Base-by-base conservation (phyloP, 2,888 invertebrate genomes). In the Hypomecis punctinalis region DNA sequence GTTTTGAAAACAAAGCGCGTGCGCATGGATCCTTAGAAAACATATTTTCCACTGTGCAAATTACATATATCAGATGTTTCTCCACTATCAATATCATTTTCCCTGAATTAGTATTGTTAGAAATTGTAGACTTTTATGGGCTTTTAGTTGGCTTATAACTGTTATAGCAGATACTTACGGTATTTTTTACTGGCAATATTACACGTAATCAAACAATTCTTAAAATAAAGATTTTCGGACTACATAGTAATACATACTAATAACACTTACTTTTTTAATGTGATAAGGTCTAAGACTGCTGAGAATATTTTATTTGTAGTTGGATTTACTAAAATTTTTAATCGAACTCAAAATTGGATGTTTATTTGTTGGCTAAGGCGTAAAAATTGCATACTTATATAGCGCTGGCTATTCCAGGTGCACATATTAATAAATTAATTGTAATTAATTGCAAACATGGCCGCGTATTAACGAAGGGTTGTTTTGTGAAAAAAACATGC, bases 1-100 rank as follows among this genome's bases (percentile, higher is more conserved):
- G 82, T 82, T 86, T 86, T 80, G 82, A 86, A 87, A 89, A 89
- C 88, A 88, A 82, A 73, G 73, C 76, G 77, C 77, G 76, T 76
- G 74, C 79, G 77, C 76, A 68, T 75, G 75, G 76, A 78, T 83
- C 79, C 76, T 70, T 70, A 75, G 81, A 86, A 84, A 75, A 72
- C 72, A 69, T 76, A 71, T 71, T 23, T n/a, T 68, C 74, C 73
- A 75, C 78, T 80, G 75, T 75, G 77, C 77, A 75, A 77, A 79
- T 79, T 77, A 67, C 76, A 67, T 69, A 9, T n/a, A 53, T 43
- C 35, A 66, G 62, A 66, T 71, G 70, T 76, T 76, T 73, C 36
- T 36, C n/a, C 10, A 13, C 9, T 37, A 5, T 49, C 37, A 37
- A 37, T 49, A 36, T 11, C 11, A 37, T 49, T 49, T 49, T 49